Percentiles rank a stretch among this genome's conserved stretches.
Evolutionary conservation across 2,113 vertebrate species (phyloP).

Genomic region (Psittacula cyanocephala): DNA sequence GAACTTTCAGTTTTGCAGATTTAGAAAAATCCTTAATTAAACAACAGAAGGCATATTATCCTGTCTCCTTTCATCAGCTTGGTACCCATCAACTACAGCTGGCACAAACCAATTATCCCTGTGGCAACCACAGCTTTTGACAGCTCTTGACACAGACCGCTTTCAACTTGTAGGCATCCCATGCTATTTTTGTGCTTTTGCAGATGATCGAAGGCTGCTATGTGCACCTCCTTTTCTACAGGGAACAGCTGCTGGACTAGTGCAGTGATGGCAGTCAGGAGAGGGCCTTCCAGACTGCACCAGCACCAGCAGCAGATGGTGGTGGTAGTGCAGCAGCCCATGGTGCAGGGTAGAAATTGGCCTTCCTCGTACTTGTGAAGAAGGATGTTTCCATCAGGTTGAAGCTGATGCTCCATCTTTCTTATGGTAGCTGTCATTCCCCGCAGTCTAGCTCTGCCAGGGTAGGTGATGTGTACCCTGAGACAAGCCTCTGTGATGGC

Average conservation of each 20-base stretch:
- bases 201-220: not conserved
- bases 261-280: not conserved
- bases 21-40: constrained; percentile 61
- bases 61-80: constrained; percentile 57
- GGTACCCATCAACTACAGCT: constrained; percentile 55
- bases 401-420: not conserved
- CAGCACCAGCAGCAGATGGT: not conserved
- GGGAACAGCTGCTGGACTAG: not conserved
- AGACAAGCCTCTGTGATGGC: not conserved
- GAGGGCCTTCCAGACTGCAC: not conserved
- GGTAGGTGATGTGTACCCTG: not conserved
- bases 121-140: constrained; percentile 60
- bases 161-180: constrained; percentile 21
- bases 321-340: accelerated
- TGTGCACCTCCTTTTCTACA: not conserved
- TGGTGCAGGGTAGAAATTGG: not conserved
- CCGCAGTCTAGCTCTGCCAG: not conserved
- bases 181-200: constrained; percentile 5
- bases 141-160: constrained; percentile 14
- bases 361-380: accelerated
- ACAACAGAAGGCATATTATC: constrained; percentile 55
- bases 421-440: not conserved
- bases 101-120: constrained; percentile 63
- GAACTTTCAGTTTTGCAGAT: constrained; percentile 6
- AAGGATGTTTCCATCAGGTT: not conserved